Conservation (phyloP, 2,797 vertebrate genomes). For the Ambastaia sidthimunki region DNA sequence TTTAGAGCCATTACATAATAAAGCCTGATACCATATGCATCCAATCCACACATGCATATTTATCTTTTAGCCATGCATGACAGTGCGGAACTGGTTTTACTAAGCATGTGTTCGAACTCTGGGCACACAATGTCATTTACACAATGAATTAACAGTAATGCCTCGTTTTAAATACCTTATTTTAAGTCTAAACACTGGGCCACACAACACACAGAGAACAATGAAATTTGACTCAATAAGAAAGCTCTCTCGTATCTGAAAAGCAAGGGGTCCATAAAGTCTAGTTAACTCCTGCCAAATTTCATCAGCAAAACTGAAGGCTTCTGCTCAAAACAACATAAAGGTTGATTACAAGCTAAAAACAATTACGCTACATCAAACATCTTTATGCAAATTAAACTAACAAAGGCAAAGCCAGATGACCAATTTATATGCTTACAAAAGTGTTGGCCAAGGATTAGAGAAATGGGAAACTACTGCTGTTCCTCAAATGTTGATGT, state of each 20-base stretch:
- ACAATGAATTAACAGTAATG: not conserved
- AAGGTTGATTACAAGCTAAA: slow-evolving; percentile 26
- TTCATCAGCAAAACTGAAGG: slow-evolving; percentile 26
- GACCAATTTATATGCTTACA: not conserved
- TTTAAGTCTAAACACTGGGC: slow-evolving; percentile 35
- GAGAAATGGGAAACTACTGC: slow-evolving; percentile 29
- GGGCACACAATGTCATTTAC: not conserved
- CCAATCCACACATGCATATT: not conserved
- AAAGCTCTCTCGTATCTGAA: slow-evolving; percentile 31
- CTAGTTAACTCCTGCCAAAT: slow-evolving; percentile 3
- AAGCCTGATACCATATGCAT: not conserved
- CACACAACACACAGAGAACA: slow-evolving; percentile 32
- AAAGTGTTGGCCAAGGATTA: slow-evolving; percentile 2
- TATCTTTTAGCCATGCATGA: not conserved
- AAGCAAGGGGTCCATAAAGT: not conserved
- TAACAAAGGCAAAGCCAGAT: slow-evolving; percentile 15
- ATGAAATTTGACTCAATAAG: slow-evolving; percentile 26
- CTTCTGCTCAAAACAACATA: not conserved
- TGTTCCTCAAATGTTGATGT: slow-evolving; percentile 25
- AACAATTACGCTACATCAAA: slow-evolving; percentile 25
- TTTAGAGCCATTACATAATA: not conserved
- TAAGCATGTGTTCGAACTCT: not conserved
- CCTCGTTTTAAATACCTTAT: not conserved
- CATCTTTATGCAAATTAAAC: slow-evolving; percentile 27
- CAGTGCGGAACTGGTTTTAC: not conserved